These are phyloP conservation scores for Ramphastos sulfuratus DNA, from an alignment of 2,113 vertebrate species.

Conservation along the genomic window DNA sequence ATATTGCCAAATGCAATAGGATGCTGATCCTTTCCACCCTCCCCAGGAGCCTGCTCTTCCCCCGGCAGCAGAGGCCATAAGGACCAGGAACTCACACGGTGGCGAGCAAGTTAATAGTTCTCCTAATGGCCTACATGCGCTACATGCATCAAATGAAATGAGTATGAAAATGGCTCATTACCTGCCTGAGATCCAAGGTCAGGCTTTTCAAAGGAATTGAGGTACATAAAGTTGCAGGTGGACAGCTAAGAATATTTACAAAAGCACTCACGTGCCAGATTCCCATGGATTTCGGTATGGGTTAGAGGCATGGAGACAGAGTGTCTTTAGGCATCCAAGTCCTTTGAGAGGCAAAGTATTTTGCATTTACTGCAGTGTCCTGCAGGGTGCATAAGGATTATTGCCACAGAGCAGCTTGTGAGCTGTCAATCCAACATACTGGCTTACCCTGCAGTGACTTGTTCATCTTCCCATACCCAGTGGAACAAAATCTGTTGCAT, in stretches of 20 bases:
- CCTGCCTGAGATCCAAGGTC: constrained; percentile 15
- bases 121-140: constrained; percentile 5
- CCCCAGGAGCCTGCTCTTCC: constrained; percentile 10
- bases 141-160: constrained; percentile 37
- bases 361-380: constrained; percentile 57
- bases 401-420: constrained; percentile 17
- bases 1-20: constrained; percentile 22
- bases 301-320: background rate
- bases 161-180: constrained; percentile 47
- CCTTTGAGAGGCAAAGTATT: constrained; percentile 41
- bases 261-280: constrained; percentile 12
- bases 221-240: constrained; percentile 57
- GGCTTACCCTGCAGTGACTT: constrained; percentile 13
- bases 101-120: constrained; percentile 10
- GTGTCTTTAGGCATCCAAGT: constrained; percentile 27
- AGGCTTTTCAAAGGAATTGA: constrained; percentile 42
- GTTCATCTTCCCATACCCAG: constrained; percentile 25
- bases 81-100: background rate
- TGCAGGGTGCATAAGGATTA: constrained; percentile 49
- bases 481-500: constrained; percentile 17
- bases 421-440: background rate
- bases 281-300: constrained; percentile 45
- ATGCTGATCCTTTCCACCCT: background rate
- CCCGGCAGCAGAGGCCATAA: constrained; percentile 13
- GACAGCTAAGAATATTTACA: constrained; percentile 26